A percentile compares a stretch with the other conserved stretches of the same genome.
Evolutionary conservation across 2,113 vertebrate species (phyloP).

Genomic region (Poeciliopsis prolifica): DNA sequence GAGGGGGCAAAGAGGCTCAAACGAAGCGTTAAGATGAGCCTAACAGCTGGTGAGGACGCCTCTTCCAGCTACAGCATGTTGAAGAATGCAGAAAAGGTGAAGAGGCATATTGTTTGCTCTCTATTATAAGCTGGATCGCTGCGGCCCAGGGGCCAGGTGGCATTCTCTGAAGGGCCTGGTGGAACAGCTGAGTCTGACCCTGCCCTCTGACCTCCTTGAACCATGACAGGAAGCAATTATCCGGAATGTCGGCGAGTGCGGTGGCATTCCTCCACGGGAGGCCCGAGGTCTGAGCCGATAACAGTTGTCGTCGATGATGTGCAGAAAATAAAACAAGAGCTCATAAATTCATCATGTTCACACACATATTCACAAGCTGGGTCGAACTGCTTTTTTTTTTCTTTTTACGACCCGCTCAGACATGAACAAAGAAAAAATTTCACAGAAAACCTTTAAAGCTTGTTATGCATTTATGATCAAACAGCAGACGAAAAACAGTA

Average conservation of each 20-base stretch:
- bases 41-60: constrained; percentile 15
- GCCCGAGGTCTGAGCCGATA: constrained; percentile 5
- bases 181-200: constrained; percentile 59
- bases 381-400: background rate
- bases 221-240: constrained; percentile 58
- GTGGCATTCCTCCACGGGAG: constrained; percentile 27
- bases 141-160: constrained; percentile 46
- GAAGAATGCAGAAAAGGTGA: constrained; percentile 33
- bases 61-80: constrained; percentile 24
- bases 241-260: constrained; percentile 21
- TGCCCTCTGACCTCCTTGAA: constrained; percentile 46
- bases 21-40: constrained; percentile 27
- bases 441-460: constrained; percentile 7
- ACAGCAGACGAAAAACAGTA: background rate
- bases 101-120: constrained; percentile 26
- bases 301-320: constrained; percentile 11
- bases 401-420: background rate
- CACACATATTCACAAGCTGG: background rate
- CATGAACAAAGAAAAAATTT: constrained; percentile 2
- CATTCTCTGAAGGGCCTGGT: constrained; percentile 7
- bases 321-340: background rate
- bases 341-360: background rate
- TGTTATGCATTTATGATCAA: constrained; percentile 8
- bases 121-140: constrained; percentile 19
- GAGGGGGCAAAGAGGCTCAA: background rate